Base-by-base conservation (phyloP, 2,113 vertebrate genomes). In the Lepidothrix coronata region DNA sequence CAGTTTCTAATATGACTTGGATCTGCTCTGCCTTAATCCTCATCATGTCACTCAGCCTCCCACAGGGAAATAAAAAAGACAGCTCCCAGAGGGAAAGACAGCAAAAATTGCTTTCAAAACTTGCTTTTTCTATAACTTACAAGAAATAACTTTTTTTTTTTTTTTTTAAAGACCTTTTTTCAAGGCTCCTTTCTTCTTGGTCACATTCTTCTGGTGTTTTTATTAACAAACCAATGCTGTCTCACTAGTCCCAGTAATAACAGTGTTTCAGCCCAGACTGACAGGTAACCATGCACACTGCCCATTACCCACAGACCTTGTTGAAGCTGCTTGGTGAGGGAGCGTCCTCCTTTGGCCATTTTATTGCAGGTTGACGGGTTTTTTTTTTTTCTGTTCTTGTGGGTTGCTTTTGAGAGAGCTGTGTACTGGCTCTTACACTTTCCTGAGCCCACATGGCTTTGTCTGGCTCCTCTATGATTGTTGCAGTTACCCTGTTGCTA, bases 11-110 rank as follows among this genome's bases (percentile, higher is more conserved):
- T 67, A 35, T 57, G 43, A 67, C 46, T 92, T 86, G 46, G 23
- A 78, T 81, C 52, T 91, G 14, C 52, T 91, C 37, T 80, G 79
- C 62, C 24, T 89, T 93, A 91, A 92, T 95, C 86, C 62, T 83
- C 57, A 66, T 67, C 63, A 31, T 21, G 84, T n/a, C 39, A 68
- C 33, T 84, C 33, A 67, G 43, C 59, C 86, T 57, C 86, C 65
- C 28, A 87, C 84, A 81, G 91, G 39, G 86, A 93, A 77, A 88
- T 86, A 78, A 88, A 92, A 85, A 80, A 73, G 22, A 39, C 58
- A 80, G 12, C 46, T 93, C 63, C 46, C 30, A 83, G 79, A 86
- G 54, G 20, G 37, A 87, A 74, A 82, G 49, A 78, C 31, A 37
- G 27, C 16, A 86, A 81, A 93, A 94, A 78, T 21, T 44, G 9